Conservation (phyloP, 2,888 invertebrate species). For the Dione juno region DNA sequence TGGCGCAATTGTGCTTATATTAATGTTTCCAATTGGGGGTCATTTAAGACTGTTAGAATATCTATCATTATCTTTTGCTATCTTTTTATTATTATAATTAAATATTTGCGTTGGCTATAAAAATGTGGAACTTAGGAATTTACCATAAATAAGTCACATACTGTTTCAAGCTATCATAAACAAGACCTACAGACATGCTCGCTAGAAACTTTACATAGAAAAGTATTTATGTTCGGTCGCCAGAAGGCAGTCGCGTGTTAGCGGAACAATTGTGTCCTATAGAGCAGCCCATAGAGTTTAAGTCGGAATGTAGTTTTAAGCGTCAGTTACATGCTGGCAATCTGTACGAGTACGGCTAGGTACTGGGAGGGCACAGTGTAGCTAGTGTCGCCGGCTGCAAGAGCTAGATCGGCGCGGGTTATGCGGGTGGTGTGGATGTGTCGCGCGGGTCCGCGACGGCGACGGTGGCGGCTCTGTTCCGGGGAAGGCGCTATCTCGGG, state of each 20-base stretch:
- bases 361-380: conserved; percentile 52
- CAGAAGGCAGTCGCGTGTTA: conserved; percentile 57
- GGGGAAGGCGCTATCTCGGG: conserved; percentile 82
- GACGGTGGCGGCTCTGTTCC: conserved; percentile 71
- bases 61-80: background rate
- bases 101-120: conserved; percentile 47
- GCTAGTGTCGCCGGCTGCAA: conserved; percentile 50
- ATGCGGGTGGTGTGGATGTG: conserved; percentile 49
- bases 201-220: conserved; percentile 66
- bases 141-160: conserved; percentile 63
- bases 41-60: background rate
- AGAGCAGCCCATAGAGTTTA: conserved; percentile 68
- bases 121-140: conserved; percentile 51
- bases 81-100: background rate
- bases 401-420: conserved; percentile 50
- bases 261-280: conserved; percentile 62
- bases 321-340: conserved; percentile 67
- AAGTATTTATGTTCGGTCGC: conserved; percentile 57
- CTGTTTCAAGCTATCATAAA: conserved; percentile 53
- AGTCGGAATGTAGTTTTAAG: conserved; percentile 63
- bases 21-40: background rate
- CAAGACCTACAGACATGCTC: conserved; percentile 66
- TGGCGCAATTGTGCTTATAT: background rate
- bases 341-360: conserved; percentile 75
- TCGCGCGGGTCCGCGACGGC: conserved; percentile 56